phyloP scores from a whole-genome alignment of 1,140 invertebrate genomes.

The Hypothenemus hampei region DNA sequence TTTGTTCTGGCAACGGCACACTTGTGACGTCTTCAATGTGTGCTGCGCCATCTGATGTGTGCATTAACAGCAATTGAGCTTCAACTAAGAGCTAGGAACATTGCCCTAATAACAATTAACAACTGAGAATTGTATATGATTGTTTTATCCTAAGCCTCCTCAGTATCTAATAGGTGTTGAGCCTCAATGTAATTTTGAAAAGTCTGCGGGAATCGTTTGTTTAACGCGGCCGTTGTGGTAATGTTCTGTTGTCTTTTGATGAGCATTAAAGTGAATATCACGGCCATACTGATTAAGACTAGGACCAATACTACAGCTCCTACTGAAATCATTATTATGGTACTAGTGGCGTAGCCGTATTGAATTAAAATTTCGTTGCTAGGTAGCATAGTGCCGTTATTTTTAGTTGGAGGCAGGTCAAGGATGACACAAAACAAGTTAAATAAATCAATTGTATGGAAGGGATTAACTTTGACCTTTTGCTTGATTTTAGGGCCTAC shows the following conservation, averaged over 20 bases:
- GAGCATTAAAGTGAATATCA: conserved; percentile 36
- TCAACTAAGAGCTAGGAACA: too few relatives aligned
- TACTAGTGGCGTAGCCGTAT: neutral
- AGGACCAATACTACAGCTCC: conserved; percentile 37
- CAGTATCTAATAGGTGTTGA: conserved; percentile 42
- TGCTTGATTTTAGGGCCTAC: conserved; percentile 58
- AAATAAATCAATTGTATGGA: conserved; percentile 62
- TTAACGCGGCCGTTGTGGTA: conserved; percentile 39
- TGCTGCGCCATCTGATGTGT: too few relatives aligned
- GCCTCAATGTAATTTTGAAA: conserved; percentile 41
- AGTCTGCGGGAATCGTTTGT: conserved; percentile 44
- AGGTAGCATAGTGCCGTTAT: conserved; percentile 37
- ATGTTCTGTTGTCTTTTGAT: conserved; percentile 42
- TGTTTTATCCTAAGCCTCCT: conserved; percentile 33
- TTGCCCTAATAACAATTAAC: too few relatives aligned
- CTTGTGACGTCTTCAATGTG: too few relatives aligned
- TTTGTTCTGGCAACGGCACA: too few relatives aligned
- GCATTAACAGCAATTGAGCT: too few relatives aligned
- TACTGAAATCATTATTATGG: conserved; percentile 38
- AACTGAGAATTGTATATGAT: neutral
- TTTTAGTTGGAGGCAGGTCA: conserved; percentile 43
- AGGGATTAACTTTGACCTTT: conserved; percentile 50
- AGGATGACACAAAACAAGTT: conserved; percentile 62
- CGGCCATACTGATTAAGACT: conserved; percentile 37
- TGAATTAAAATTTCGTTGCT: neutral